Evolutionary conservation across 2,888 invertebrate genomes (phyloP), one percentile per base, ranked within the genome.

Genomic region (Nebria brevicollis): DNA sequence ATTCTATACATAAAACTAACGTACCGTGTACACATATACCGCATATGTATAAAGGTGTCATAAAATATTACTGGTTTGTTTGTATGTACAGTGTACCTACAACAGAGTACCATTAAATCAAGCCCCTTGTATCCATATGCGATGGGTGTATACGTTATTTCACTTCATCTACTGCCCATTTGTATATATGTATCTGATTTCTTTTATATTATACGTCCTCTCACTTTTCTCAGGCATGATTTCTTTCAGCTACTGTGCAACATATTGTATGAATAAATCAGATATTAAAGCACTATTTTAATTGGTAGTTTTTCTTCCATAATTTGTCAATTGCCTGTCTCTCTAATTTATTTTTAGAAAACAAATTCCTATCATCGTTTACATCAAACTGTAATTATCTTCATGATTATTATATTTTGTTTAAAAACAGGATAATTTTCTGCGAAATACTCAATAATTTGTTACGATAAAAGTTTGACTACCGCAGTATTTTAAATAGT

Each of bases 1-100:
- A 54, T 54, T 54, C 54, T 54, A 54, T 26, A 68, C 20, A 20
- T 68, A 68, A 68, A 68, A 68, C 26, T 68, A 68, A 25, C 26
- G 26, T 68, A 68, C 68, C 68, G 68, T 68, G 26, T 25, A 68
- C 26, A 68, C 68, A 15, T 26, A n/a, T 68, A 68, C 26, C 20
- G 26, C 20, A 68, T 68, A 25, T 26, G 68, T 68, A 26, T 68
- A 68, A 68, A 68, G 20, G 68, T 15, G 20, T 20, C 68, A 68
- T 68, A 68, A 68, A 68, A 68, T 68, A 25, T 20, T 1, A 4
- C 68, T 68, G 68, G 10, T 68, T 5, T 68, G 26, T 68, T 68
- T 68, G 26, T 68, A 6, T 68, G 54, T 54, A 54, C 54, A 8
- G 20, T 68, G 54, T 54, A 54, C 54, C 54, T 54, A 54, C 54